Conservation (phyloP, 2,888 invertebrate genomes). For the Tetramorium bicarinatum region DNA sequence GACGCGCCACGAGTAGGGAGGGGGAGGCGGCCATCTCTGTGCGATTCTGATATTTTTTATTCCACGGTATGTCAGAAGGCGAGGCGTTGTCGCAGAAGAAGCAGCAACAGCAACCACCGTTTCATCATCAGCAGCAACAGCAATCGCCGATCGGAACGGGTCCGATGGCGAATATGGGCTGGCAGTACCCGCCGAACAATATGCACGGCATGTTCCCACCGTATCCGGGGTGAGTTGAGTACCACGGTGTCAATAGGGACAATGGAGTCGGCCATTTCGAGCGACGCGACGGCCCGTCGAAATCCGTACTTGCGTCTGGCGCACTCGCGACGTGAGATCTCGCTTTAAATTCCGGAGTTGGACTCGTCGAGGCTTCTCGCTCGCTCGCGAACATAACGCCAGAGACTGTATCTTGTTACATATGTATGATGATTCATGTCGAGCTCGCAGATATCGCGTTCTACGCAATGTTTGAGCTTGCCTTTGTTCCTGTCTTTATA, state of each 20-base stretch:
- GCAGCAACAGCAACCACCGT: slow-evolving; percentile 83
- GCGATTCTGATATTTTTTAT: slow-evolving; percentile 59
- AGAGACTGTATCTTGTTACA: not conserved
- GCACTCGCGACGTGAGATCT: not conserved
- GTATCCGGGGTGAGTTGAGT: slow-evolving; percentile 81
- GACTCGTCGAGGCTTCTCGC: not conserved
- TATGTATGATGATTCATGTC: not conserved
- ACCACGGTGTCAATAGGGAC: too few species aligned
- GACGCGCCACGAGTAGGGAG: slow-evolving; percentile 19
- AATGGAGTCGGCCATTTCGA: slow-evolving; percentile 28
- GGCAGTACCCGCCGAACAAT: slow-evolving; percentile 85
- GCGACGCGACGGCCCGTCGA: not conserved
- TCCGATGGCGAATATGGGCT: slow-evolving; percentile 85
- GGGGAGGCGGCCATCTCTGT: slow-evolving; percentile 26
- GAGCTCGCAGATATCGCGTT: not conserved
- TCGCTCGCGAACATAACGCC: not conserved
- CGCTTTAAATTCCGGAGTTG: not conserved
- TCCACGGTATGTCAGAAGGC: slow-evolving; percentile 84
- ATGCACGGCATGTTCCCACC: slow-evolving; percentile 83
- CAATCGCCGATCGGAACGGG: slow-evolving; percentile 69
- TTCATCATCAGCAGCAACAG: slow-evolving; percentile 81
- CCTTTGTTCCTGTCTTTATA: not conserved
- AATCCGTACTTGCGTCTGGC: not conserved
- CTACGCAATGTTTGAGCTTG: not conserved
- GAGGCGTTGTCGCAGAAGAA: slow-evolving; percentile 84